Evolutionary conservation across 2,113 vertebrate genomes (phyloP).

Genomic region (Ciconia boyciana): DNA sequence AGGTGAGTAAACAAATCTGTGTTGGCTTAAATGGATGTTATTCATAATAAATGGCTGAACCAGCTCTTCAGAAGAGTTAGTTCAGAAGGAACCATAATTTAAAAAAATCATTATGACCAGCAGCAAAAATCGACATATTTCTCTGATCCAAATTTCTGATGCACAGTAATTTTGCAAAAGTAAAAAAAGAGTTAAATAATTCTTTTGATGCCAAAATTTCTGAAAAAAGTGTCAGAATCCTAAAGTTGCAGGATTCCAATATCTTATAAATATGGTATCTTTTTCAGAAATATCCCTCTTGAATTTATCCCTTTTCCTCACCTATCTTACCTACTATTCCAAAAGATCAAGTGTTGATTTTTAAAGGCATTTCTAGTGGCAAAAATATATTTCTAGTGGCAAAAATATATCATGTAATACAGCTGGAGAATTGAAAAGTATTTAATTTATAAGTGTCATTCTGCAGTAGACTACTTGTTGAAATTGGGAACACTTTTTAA

Average conservation of each 20-base stretch:
- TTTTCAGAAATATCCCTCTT: not conserved
- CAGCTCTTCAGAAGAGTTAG: not conserved
- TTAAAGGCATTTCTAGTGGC: not conserved
- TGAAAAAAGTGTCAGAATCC: not conserved
- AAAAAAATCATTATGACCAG: not conserved
- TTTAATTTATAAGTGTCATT: conserved; percentile 3
- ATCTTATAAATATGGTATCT: not conserved
- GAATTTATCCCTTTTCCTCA: not conserved
- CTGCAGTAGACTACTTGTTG: not conserved
- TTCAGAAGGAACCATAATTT: not conserved
- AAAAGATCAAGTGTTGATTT: not conserved
- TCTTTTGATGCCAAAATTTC: not conserved
- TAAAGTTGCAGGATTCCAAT: not conserved
- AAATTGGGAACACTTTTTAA: conserved; percentile 1
- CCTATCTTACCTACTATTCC: not conserved
- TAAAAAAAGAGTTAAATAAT: not conserved
- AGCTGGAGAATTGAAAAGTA: not conserved
- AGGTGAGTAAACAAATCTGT: not conserved
- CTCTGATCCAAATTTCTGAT: not conserved
- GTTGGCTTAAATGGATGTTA: not conserved
- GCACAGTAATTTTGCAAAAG: not conserved
- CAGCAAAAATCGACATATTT: not conserved
- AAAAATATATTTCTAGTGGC: not conserved
- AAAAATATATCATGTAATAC: not conserved
- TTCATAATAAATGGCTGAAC: not conserved